phyloP scores from a whole-genome alignment of 2,113 vertebrate genomes.

The Amphiprion ocellaris region DNA sequence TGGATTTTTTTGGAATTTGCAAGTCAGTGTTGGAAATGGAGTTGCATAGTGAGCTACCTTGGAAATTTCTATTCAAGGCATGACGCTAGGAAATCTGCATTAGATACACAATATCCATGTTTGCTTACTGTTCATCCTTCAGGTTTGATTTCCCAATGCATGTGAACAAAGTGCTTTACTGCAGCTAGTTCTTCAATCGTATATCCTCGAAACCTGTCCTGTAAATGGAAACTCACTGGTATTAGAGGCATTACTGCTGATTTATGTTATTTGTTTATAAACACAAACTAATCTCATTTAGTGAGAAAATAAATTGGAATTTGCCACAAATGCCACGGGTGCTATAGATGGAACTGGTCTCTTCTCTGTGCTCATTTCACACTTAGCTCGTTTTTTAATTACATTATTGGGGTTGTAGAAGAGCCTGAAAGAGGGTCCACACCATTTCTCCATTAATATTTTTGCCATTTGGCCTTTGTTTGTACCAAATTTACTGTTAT shows the following conservation, averaged over 20 bases:
- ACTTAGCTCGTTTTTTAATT: conserved; percentile 12
- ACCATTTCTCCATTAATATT: conserved; percentile 16
- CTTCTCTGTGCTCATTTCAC: conserved; percentile 1
- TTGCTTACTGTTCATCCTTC: not conserved
- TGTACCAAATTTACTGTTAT: conserved; percentile 22
- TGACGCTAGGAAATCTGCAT: not conserved
- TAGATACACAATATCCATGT: not conserved
- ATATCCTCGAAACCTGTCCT: not conserved
- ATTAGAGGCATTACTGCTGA: not conserved
- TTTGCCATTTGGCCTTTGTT: conserved; percentile 11
- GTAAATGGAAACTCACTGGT: not conserved
- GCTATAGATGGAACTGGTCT: not conserved
- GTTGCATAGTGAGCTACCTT: no score
- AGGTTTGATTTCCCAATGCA: not conserved
- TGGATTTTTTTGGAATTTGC: no score
- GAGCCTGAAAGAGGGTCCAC: not conserved
- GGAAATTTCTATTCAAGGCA: not conserved
- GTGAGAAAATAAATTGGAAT: conserved; percentile 15
- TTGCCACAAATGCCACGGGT: conserved; percentile 1
- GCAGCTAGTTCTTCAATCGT: no score
- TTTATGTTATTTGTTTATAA: not conserved
- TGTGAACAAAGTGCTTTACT: no score
- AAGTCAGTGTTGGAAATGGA: no score
- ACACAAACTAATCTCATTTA: conserved; percentile 38
- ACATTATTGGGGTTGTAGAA: conserved; percentile 7